Conservation (phyloP, 2,888 invertebrate species). For the Eumerus sabulonum region DNA sequence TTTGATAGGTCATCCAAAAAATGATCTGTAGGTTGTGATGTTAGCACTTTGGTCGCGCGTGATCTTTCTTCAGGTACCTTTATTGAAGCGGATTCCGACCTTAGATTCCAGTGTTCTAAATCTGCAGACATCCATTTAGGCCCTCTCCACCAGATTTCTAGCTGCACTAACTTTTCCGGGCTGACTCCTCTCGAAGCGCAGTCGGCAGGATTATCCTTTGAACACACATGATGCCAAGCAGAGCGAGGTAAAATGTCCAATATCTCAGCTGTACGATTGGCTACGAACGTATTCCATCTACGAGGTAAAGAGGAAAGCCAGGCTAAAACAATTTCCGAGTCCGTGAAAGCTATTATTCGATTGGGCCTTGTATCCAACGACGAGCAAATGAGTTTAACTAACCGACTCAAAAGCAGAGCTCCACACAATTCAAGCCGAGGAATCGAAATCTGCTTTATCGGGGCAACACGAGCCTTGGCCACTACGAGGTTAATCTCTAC, state of each 20-base stretch:
- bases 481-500: slow-evolving; percentile 15
- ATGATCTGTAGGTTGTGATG: too few relatives aligned
- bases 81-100: background rate
- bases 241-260: slow-evolving; percentile 26
- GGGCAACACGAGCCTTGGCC: slow-evolving; percentile 52
- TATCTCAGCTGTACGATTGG: slow-evolving; percentile 67
- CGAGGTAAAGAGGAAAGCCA: too few relatives aligned
- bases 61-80: slow-evolving; percentile 5
- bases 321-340: too few relatives aligned
- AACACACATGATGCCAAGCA: slow-evolving; percentile 64
- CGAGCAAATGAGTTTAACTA: slow-evolving; percentile 11
- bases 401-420: slow-evolving; percentile 34
- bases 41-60: too few relatives aligned
- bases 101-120: too few relatives aligned
- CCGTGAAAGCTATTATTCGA: slow-evolving; percentile 33
- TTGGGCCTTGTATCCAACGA: background rate
- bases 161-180: slow-evolving; percentile 45
- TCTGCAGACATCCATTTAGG: slow-evolving; percentile 48
- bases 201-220: slow-evolving; percentile 68
- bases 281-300: slow-evolving; percentile 70
- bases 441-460: slow-evolving; percentile 41
- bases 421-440: slow-evolving; percentile 65
- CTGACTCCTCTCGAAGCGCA: slow-evolving; percentile 44
- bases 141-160: slow-evolving; percentile 69
- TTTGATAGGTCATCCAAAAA: background rate